These are phyloP conservation scores for Scaptomyza reducta DNA, from an alignment of 2,888 invertebrate genomes.

Conservation along the genomic window DNA sequence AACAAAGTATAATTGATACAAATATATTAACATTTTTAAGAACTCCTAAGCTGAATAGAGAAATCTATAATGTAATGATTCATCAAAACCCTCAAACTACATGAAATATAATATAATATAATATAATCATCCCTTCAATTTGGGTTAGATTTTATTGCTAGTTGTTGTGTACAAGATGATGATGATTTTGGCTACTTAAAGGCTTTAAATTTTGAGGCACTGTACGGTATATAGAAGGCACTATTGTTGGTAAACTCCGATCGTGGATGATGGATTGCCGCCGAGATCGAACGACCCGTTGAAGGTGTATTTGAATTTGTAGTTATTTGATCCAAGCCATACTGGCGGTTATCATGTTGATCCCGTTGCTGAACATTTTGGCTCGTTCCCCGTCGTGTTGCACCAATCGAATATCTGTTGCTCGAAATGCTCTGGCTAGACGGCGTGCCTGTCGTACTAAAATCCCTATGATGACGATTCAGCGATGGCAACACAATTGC, in stretches of 20 bases:
- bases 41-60: no score
- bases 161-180: conserved; percentile 44
- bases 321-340: conserved; percentile 30
- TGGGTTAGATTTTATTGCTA: conserved; percentile 42
- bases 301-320: conserved; percentile 74
- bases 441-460: conserved; percentile 45
- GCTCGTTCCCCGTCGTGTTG: neutral
- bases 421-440: conserved; percentile 59
- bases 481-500: conserved; percentile 80
- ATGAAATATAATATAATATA: neutral
- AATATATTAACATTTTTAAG: no score
- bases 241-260: conserved; percentile 66
- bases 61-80: neutral
- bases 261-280: conserved; percentile 79
- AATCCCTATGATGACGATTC: conserved; percentile 59
- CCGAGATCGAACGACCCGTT: conserved; percentile 82
- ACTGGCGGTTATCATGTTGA: conserved; percentile 36
- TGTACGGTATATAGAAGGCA: conserved; percentile 82
- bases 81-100: neutral
- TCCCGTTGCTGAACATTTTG: neutral
- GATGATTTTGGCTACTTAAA: conserved; percentile 75
- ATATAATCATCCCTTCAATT: conserved; percentile 10
- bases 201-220: conserved; percentile 83
- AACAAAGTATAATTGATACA: no score
- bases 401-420: conserved; percentile 36